Percentiles rank a stretch among this genome's conserved stretches.
Evolutionary conservation across 2,113 vertebrate genomes (phyloP).

Genomic region (Ctenomys sociabilis): DNA sequence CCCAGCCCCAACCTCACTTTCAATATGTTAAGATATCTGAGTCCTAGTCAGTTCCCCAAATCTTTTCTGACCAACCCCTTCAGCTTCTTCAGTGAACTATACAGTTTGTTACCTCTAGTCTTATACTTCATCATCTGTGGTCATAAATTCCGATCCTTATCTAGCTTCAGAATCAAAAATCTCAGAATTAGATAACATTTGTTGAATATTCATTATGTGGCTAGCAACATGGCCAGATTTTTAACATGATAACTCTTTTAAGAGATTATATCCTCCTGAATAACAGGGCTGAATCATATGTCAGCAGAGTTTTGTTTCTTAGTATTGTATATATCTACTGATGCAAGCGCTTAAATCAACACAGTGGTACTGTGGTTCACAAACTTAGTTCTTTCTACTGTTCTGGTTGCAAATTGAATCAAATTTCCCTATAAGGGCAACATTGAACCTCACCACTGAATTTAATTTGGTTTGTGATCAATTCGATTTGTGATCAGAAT

Average conservation of each 20-base stretch:
- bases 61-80: neutral
- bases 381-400: neutral
- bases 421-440: neutral
- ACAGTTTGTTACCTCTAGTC: neutral
- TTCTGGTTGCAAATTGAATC: neutral
- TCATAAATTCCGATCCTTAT: neutral
- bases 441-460: neutral
- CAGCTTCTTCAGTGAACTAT: neutral
- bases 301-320: neutral
- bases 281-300: neutral
- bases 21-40: slow-evolving; percentile 5
- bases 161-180: neutral
- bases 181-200: neutral
- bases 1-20: neutral
- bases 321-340: neutral
- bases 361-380: neutral
- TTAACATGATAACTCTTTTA: neutral
- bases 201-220: neutral
- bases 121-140: neutral
- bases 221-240: neutral
- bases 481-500: neutral
- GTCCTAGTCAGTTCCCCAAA: neutral
- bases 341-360: neutral
- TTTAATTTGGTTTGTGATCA: neutral
- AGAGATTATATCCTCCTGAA: neutral